Evolutionary conservation across 92 coral and sea anemone genomes (phyloP), one percentile per base, ranked within the genome.

Genomic region (Palythoa caribaeorum): DNA sequence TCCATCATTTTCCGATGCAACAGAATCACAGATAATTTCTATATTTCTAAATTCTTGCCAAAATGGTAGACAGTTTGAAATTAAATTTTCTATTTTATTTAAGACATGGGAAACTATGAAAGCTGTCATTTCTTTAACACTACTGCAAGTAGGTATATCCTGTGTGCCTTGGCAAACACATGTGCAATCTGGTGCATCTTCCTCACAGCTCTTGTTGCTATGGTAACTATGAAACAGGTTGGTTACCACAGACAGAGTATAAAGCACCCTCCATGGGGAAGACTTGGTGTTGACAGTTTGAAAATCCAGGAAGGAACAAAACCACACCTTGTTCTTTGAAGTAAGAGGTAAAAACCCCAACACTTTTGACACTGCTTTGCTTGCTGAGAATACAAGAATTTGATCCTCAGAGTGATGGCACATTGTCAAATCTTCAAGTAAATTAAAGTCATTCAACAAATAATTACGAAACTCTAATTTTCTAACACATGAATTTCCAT

Each of bases 351-450:
- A 21, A 52, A 71, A 54, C 11, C 76, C 14, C 44, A 93, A 35
- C 2, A 89, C 14, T 1, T 87, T 55, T 50, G 87, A 78, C 37
- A 92, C 4, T 3, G 94, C 90, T 78, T 95, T 95, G 54, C 88
- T 68, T 50, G 98, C 92, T 53, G 90, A 87, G 77, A 88, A 95
- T 6, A 87, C 94, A 17, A 95, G 90, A 85, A 88, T 84, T 11
- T 95, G 96, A 72, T 93, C 78, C 5, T 16, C 39, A 9, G 77
- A 83, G 3, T 76, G 77, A 81, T 93, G 72, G 62, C 88, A 88
- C 21, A 71, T 52, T 36, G 80, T 48, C 83, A 95, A 76, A 38
- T 72, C 73, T 19, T 60, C 75, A 16, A 92, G 40, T 38, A 93
- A 65, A 60, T 73, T 59, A 47, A 55, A 44, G 15, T 85, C 76